phyloP scores from a whole-genome alignment of 1,140 invertebrate species.

The Drosophila parabipectinata region DNA sequence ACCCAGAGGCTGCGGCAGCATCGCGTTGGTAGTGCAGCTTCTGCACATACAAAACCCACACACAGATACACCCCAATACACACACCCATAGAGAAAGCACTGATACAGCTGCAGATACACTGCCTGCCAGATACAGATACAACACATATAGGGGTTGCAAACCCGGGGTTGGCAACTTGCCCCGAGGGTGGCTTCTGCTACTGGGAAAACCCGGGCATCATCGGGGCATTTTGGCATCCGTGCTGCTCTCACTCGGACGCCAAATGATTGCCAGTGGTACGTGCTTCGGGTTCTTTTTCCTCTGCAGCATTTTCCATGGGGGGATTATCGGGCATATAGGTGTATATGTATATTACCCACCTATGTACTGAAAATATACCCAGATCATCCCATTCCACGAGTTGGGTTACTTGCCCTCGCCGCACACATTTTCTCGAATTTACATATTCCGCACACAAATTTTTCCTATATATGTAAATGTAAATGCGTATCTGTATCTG shows the following conservation, averaged over 20 bases:
- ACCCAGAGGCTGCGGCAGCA: conserved; percentile 76
- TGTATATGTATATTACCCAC: conserved; percentile 11
- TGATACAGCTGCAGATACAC: conserved; percentile 15
- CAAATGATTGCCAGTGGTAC: conserved; percentile 68
- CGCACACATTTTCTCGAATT: conserved; percentile 12
- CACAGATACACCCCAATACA: conserved; percentile 21
- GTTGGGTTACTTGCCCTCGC: neutral
- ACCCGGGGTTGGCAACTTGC: conserved; percentile 70
- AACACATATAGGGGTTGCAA: conserved; percentile 43
- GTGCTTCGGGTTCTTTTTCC: conserved; percentile 68
- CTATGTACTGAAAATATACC: neutral
- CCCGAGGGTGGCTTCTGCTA: conserved; percentile 81
- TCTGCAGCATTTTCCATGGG: conserved; percentile 44
- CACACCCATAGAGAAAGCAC: conserved; percentile 1
- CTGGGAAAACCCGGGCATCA: conserved; percentile 79
- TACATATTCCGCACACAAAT: conserved; percentile 23
- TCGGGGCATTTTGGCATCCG: conserved; percentile 23
- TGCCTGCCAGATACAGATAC: conserved; percentile 11
- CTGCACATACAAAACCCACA: conserved; percentile 36
- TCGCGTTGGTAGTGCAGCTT: conserved; percentile 63
- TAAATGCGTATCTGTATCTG: neutral
- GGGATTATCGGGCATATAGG: conserved; percentile 43
- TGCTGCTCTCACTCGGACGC: conserved; percentile 49
- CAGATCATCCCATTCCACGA: neutral
- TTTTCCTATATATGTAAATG: conserved; percentile 4